These are phyloP conservation scores for Chaetodon trifasciatus DNA, from an alignment of 2,797 vertebrate genomes.

Conservation along the genomic window DNA sequence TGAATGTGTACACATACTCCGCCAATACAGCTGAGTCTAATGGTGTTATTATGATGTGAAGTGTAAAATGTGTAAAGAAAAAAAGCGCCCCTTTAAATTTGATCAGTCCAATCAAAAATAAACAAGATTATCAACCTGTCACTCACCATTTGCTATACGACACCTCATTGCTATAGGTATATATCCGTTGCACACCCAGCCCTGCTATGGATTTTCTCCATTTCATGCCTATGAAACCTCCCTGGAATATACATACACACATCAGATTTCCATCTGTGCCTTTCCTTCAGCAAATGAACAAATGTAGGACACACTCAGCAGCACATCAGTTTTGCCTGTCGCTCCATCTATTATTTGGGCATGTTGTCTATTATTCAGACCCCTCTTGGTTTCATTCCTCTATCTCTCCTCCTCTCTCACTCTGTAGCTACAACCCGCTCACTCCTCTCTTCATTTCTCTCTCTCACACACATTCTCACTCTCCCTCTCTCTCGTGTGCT, in stretches of 20 bases:
- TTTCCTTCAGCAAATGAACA: conserved; percentile 52
- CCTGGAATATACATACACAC: conserved; percentile 12
- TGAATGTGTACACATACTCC: too few relatives aligned
- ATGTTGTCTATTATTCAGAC: conserved; percentile 74
- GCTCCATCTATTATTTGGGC: conserved; percentile 68
- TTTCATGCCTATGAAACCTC: conserved; percentile 16
- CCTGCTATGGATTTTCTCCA: background rate
- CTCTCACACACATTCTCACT: conserved; percentile 26
- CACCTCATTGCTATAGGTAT: background rate
- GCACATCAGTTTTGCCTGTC: conserved; percentile 47
- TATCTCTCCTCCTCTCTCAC: conserved; percentile 20
- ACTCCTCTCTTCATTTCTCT: conserved; percentile 29
- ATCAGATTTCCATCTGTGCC: conserved; percentile 36
- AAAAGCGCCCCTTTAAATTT: background rate
- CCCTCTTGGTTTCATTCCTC: conserved; percentile 50
- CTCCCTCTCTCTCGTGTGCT: conserved; percentile 19
- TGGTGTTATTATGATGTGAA: background rate
- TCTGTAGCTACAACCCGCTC: conserved; percentile 24
- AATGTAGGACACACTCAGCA: conserved; percentile 59
- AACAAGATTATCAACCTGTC: background rate
- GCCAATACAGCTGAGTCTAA: background rate
- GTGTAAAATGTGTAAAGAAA: background rate
- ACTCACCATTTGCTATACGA: background rate
- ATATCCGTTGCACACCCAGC: background rate
- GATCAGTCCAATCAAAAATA: background rate